phyloP scores from a whole-genome alignment of 2,797 vertebrate genomes.

The Acrossocheilus fasciatus region DNA sequence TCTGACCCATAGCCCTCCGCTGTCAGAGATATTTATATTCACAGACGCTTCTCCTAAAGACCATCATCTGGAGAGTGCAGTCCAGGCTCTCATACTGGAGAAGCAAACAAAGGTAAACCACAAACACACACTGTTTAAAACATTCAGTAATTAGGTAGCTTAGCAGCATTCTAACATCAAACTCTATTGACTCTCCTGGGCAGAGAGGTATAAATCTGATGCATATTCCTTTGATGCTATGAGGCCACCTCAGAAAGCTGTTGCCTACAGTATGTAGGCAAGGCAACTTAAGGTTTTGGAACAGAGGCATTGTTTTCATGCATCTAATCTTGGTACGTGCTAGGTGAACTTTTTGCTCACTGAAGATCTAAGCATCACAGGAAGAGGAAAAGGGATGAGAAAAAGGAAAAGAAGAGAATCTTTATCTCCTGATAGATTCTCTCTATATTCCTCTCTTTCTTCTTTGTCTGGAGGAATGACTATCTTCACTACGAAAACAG shows the following conservation, averaged over 20 bases:
- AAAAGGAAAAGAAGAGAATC: conserved; percentile 69
- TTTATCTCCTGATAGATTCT: conserved; percentile 81
- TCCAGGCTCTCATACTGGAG: conserved; percentile 82
- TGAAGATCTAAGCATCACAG: conserved; percentile 76
- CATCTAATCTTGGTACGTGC: background rate
- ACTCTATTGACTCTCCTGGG: background rate
- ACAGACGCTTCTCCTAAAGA: conserved; percentile 91
- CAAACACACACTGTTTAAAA: background rate
- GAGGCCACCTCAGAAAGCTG: background rate
- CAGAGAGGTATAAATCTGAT: background rate
- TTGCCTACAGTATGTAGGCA: background rate
- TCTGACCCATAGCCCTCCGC: conserved; percentile 84
- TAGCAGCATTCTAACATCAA: background rate
- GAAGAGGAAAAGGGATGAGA: conserved; percentile 29
- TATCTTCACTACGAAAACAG: conserved; percentile 85
- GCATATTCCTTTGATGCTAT: background rate
- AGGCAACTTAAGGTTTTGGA: background rate
- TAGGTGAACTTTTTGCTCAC: conserved; percentile 90
- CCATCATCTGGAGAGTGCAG: conserved; percentile 75
- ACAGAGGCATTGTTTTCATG: background rate
- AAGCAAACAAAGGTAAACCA: conserved; percentile 82
- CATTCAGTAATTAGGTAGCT: background rate
- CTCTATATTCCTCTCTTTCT: conserved; percentile 83
- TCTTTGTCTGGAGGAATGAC: conserved; percentile 85
- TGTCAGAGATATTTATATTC: conserved; percentile 90